A percentile compares a stretch with the other conserved stretches of the same genome.
phyloP scores from a whole-genome alignment of 2,113 vertebrate species.

The Solea solea region DNA sequence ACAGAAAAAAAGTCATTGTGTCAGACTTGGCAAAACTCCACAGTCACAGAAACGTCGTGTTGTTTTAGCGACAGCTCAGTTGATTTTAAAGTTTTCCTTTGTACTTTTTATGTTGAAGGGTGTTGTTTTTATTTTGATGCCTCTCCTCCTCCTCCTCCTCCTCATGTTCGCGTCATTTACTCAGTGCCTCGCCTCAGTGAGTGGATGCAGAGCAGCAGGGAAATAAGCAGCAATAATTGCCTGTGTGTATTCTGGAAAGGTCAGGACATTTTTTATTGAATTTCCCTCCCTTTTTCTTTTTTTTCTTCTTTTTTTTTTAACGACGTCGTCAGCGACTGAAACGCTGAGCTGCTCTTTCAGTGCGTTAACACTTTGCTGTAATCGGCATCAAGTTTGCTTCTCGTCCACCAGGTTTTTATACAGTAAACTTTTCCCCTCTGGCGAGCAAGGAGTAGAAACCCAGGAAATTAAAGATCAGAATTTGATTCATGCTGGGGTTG shows the following conservation, averaged over 20 bases:
- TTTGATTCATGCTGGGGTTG: background rate
- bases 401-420: constrained; percentile 17
- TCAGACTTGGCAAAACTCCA: background rate
- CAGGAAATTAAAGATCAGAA: constrained; percentile 42
- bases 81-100: too few species aligned
- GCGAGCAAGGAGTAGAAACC: constrained; percentile 27
- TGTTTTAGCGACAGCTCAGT: too few species aligned
- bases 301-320: background rate
- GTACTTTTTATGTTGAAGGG: too few species aligned
- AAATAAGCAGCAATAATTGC: constrained; percentile 32
- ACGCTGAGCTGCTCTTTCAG: background rate
- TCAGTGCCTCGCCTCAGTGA: constrained; percentile 2
- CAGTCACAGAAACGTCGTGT: too few species aligned
- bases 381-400: constrained; percentile 44
- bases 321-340: background rate
- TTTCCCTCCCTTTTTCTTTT: constrained; percentile 1
- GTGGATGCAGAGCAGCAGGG: constrained; percentile 9
- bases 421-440: constrained; percentile 25
- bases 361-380: constrained; percentile 4
- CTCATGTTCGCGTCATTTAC: constrained; percentile 24
- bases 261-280: constrained; percentile 47
- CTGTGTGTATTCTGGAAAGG: constrained; percentile 45
- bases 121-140: background rate
- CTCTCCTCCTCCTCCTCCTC: background rate
- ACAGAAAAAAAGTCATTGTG: background rate